Evolutionary conservation across 2,113 vertebrate genomes (phyloP).

Genomic region (Acrocephalus arundinaceus): DNA sequence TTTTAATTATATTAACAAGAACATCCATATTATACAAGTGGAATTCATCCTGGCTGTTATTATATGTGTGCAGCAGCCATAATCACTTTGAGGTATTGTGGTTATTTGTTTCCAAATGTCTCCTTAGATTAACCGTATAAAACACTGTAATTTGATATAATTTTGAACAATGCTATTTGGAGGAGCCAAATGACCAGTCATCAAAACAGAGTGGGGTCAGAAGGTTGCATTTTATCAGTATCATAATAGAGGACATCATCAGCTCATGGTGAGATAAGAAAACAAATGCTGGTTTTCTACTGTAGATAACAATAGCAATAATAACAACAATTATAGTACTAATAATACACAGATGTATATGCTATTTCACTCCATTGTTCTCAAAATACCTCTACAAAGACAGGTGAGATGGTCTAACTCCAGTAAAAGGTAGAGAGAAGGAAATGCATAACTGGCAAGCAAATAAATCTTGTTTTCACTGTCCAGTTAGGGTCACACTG

Average conservation of each 20-base stretch:
- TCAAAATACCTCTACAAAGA: neutral
- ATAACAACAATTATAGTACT: neutral
- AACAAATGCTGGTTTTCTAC: neutral
- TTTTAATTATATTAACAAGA: neutral
- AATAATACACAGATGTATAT: neutral
- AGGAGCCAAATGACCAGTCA: neutral
- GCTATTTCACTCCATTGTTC: neutral
- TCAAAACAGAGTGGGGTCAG: neutral
- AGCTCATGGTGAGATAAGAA: neutral
- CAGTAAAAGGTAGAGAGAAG: neutral
- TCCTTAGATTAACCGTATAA: neutral
- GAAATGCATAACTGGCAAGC: neutral
- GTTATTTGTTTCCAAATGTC: neutral
- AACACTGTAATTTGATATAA: neutral
- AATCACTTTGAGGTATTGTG: neutral
- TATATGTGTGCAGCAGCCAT: neutral
- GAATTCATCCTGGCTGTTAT: neutral
- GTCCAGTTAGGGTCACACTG: fast-evolving
- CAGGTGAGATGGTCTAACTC: neutral
- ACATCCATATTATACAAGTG: neutral
- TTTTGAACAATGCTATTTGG: neutral
- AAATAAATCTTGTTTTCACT: neutral
- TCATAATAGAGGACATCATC: neutral
- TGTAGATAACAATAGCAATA: neutral
- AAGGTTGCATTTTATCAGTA: neutral